Percentiles rank a stretch among this genome's conserved stretches.
These are phyloP conservation scores for Blastomussa wellsi DNA, from an alignment of 92 coral and sea anemone species.

Conservation along the genomic window DNA sequence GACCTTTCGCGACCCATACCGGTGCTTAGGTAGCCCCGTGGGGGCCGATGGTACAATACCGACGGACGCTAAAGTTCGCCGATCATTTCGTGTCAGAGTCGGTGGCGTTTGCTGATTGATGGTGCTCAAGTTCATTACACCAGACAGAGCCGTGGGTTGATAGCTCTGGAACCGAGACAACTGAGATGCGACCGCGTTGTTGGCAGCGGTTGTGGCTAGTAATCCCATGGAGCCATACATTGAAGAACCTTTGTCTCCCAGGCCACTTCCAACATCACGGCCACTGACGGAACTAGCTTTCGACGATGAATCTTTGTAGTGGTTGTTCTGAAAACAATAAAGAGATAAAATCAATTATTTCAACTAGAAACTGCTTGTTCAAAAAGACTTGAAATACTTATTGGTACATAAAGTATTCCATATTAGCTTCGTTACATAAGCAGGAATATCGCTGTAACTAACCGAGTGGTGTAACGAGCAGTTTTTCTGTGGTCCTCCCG, in stretches of 20 bases:
- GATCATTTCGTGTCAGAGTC: slow-evolving; percentile 70
- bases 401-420: background rate
- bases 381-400: background rate
- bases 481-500: slow-evolving; percentile 98
- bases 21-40: slow-evolving; percentile 67
- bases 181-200: slow-evolving; percentile 26
- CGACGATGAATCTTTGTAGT: slow-evolving; percentile 22
- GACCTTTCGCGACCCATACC: slow-evolving; percentile 74
- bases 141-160: slow-evolving; percentile 68
- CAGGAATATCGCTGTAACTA: slow-evolving; percentile 18
- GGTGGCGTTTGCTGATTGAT: slow-evolving; percentile 65
- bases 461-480: slow-evolving; percentile 90
- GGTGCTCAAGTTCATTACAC: slow-evolving; percentile 68
- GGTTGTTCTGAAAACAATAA: slow-evolving; percentile 4
- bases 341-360: background rate
- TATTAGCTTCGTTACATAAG: background rate
- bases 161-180: slow-evolving; percentile 73
- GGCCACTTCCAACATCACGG: slow-evolving; percentile 22
- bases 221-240: slow-evolving; percentile 40
- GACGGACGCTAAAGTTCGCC: slow-evolving; percentile 84
- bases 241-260: slow-evolving; percentile 18
- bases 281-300: slow-evolving; percentile 6
- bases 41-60: slow-evolving; percentile 77
- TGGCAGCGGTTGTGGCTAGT: slow-evolving; percentile 29
- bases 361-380: background rate